Evolutionary conservation across 2,888 invertebrate species (phyloP).

Genomic region (Machimus rusticus): DNA sequence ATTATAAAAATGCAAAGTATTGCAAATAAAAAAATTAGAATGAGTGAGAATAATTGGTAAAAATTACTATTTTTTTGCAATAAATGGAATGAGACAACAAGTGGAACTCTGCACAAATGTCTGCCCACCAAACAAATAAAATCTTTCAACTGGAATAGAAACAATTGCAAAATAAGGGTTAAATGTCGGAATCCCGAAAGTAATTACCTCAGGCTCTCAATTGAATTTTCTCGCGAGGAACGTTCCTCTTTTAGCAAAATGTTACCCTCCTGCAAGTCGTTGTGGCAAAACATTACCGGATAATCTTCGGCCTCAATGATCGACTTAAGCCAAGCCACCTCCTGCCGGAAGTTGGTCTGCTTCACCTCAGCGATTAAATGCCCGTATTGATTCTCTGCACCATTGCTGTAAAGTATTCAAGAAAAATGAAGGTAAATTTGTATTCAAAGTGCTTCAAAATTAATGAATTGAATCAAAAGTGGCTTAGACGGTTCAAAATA

Average conservation of each 20-base stretch:
- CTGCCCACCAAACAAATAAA: conserved; percentile 41
- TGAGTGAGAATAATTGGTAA: conserved; percentile 20
- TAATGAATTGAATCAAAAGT: background rate
- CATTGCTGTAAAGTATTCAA: background rate
- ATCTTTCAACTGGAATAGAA: conserved; percentile 48
- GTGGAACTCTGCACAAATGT: conserved; percentile 36
- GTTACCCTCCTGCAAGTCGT: conserved; percentile 90
- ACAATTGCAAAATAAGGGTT: conserved; percentile 46
- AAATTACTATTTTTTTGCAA: conserved; percentile 37
- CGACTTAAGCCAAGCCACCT: conserved; percentile 75
- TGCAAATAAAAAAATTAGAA: background rate
- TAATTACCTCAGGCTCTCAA: conserved; percentile 48
- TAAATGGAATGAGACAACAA: conserved; percentile 42
- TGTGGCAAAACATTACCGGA: conserved; percentile 93
- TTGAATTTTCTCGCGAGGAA: conserved; percentile 34
- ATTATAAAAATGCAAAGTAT: background rate
- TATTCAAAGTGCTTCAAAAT: background rate
- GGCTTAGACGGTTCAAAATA: background rate
- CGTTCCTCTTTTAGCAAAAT: conserved; percentile 65
- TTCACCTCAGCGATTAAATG: conserved; percentile 55
- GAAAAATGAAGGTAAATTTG: background rate
- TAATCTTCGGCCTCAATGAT: conserved; percentile 69
- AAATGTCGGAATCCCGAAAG: conserved; percentile 23
- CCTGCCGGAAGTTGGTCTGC: conserved; percentile 69
- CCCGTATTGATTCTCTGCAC: background rate